phyloP scores from a whole-genome alignment of 1,140 invertebrate genomes.

The Heliconius melpomene region DNA sequence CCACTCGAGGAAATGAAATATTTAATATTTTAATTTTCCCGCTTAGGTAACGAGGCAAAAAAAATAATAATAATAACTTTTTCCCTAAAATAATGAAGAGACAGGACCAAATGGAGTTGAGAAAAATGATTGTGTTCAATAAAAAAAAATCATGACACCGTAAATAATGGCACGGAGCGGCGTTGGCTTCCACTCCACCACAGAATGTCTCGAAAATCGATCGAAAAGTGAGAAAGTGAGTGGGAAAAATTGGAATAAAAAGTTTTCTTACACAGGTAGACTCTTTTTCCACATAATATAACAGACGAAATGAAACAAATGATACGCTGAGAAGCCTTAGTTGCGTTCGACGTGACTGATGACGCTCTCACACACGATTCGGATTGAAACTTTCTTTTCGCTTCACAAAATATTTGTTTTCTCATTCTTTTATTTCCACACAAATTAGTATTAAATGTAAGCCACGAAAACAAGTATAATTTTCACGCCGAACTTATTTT shows the following conservation, averaged over 20 bases:
- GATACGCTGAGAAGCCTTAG: not conserved
- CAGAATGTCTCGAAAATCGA: no score
- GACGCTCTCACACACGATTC: constrained; percentile 1
- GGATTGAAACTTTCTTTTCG: not conserved
- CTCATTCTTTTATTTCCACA: not conserved
- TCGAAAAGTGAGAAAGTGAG: not conserved
- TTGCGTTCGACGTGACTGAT: constrained; percentile 4
- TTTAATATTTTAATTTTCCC: not conserved
- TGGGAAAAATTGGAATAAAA: not conserved
- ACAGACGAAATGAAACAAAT: not conserved
- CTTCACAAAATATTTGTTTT: not conserved
- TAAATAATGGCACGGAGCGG: no score
- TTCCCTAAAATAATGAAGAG: no score
- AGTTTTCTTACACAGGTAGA: not conserved
- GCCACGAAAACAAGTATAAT: no score
- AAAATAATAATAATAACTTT: no score
- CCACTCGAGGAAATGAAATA: not conserved
- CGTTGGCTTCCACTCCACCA: no score
- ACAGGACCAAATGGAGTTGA: no score
- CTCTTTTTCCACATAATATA: not conserved
- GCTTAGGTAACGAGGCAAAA: not conserved
- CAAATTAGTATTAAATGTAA: not conserved
- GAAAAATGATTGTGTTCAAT: no score
- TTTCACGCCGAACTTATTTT: no score
- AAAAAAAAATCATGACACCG: no score